Evolutionary conservation across 2,797 vertebrate genomes (phyloP), one percentile per base, ranked within the genome.

Genomic region (Artibeus lituratus): DNA sequence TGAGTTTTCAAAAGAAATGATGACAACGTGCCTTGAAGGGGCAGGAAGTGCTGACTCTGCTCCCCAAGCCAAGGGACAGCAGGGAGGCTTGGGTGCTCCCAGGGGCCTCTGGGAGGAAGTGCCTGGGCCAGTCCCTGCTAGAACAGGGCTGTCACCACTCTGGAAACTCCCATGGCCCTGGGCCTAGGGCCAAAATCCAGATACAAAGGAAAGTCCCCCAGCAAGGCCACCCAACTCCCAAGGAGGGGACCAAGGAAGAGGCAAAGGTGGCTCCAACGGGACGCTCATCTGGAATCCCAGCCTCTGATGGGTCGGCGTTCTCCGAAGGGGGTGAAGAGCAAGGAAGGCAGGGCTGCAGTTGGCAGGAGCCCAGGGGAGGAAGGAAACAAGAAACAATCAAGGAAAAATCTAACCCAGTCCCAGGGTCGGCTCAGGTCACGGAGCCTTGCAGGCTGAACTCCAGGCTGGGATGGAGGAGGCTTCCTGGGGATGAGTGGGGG

Each of bases 361-460:
- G 85, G 94, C 88, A 15, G 49, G 70, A 95, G 35, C 44, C 82
- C 92, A 67, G 35, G 26, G n/a, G 62, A 78, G 78, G 95, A 94
- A 97, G 96, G 96, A 97, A 97, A 83, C 70, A 70, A 93, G 90
- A 92, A 97, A 97, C 96, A 96, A 95, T 96, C 85, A 94, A 95
- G 94, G 85, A 96, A 97, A 93, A 91, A 59, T 44, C 6, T 65
- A 95, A 29, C 37, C 77, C 24, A 81, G 77, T 49, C 78, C 57
- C 26, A 37, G 91, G 94, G 87, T 96, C 72, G 89, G 76, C 83
- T 94, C 82, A 9, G 94, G 95, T 78, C 94, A 53, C 1, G 1
- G 53, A 37, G 77, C 55, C 42, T 62, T 8, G 21, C 47, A 24
- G 22, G 51, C 86, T n/a, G 57, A 14, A n/a, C 74, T 85, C 14